Base-by-base conservation (phyloP, 2,888 invertebrate genomes). In the Eupithecia inturbata region DNA sequence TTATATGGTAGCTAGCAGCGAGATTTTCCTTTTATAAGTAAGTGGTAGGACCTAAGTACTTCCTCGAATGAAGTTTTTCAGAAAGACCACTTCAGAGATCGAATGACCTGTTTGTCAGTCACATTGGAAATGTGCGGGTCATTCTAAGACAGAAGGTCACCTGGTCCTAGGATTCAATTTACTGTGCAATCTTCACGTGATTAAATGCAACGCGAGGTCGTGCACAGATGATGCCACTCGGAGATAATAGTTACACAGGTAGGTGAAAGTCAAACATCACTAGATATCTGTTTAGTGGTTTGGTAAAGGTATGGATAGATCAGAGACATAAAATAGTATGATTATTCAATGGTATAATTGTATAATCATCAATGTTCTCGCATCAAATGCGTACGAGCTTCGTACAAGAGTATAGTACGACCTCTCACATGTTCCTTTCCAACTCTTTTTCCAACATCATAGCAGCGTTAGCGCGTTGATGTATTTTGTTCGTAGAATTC, bases 181-280 rank as follows among this genome's bases (percentile, higher is more conserved):
- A 57, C 67, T 57, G 64, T 70, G 70, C 73, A 70, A 74, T 68
- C 67, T 68, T 70, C 73, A 67, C 26, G 26, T 62, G 53, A 75
- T 76, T 73, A 76, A 76, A 72, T 76, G 76, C 76, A 74, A 71
- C 69, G 63, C 67, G 71, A 73, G 73, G 73, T 76, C 76, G 71
- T 72, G 69, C 70, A 64, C 31, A 57, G 70, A 71, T 72, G 73
- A 72, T 72, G 72, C 67, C 73, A 71, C 69, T 70, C 36, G 26
- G 31, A 64, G 67, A 71, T 73, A 66, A 68, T 73, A 45, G 33
- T 64, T 22, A 41, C 39, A 66, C 22, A 70, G 62, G 71, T 72
- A 75, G 76, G 76, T 76, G 76, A 76, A 76, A 76, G 76, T 73
- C 73, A 75, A 72, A 69, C 72, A 68, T 12, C 19, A 49, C 22